Evolutionary conservation across 2,797 vertebrate species (phyloP).

Genomic region (Eptatretus atami): DNA sequence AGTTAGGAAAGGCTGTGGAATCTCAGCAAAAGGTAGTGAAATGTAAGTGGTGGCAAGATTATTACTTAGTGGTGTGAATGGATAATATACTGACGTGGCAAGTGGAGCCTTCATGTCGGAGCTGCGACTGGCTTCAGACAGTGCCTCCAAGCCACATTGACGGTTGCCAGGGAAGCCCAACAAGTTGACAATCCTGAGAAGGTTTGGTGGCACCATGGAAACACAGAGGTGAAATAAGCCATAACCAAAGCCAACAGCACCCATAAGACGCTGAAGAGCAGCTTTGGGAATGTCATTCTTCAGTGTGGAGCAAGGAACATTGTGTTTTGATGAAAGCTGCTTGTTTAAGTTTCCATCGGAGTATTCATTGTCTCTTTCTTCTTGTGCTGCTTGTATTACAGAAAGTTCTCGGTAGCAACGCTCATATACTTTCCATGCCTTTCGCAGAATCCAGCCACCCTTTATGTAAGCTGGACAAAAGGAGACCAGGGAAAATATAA

Average conservation of each 20-base stretch:
- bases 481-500: too few relatives aligned
- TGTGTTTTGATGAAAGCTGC: too few relatives aligned
- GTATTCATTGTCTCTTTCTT: too few relatives aligned
- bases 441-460: constrained; percentile 96
- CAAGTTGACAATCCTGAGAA: constrained; percentile 98
- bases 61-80: too few relatives aligned
- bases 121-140: constrained; percentile 90
- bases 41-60: too few relatives aligned
- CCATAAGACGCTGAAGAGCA: constrained; percentile 66
- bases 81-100: constrained; percentile 86
- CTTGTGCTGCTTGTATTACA: constrained; percentile 35
- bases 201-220: constrained; percentile 97
- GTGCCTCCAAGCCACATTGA: constrained; percentile 65
- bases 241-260: constrained; percentile 94
- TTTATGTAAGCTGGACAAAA: constrained; percentile 52
- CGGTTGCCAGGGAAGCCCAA: constrained; percentile 96
- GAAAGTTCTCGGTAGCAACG: constrained; percentile 88
- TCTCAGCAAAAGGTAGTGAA: too few relatives aligned
- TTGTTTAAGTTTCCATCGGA: too few relatives aligned
- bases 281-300: constrained; percentile 21
- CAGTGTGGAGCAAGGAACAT: too few relatives aligned
- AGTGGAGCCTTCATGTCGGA: constrained; percentile 99
- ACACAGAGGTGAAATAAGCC: constrained; percentile 99
- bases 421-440: constrained; percentile 98
- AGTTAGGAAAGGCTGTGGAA: too few relatives aligned